Conservation (phyloP, 2,888 invertebrate species). For the Drosophila fulvimacula region DNA sequence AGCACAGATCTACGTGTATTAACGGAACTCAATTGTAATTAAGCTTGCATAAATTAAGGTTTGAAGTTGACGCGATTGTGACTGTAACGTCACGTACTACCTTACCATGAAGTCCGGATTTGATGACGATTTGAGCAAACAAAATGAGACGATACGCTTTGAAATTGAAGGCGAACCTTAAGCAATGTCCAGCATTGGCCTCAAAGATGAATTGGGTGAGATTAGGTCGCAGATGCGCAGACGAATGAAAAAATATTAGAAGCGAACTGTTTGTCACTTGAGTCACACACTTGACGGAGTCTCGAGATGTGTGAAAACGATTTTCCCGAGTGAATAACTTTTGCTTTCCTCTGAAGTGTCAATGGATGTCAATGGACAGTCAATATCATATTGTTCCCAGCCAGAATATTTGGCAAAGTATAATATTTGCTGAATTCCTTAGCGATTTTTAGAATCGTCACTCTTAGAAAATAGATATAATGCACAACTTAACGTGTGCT, state of each 20-base stretch:
- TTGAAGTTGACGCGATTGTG: constrained; percentile 43
- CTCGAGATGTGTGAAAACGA: constrained; percentile 8
- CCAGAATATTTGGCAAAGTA: constrained; percentile 39
- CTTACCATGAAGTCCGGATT: constrained; percentile 69
- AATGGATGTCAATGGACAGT: constrained; percentile 6
- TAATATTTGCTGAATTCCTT: constrained; percentile 48
- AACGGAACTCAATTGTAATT: constrained; percentile 65
- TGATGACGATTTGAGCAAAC: constrained; percentile 49
- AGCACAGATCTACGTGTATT: constrained; percentile 38
- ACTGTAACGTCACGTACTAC: constrained; percentile 52
- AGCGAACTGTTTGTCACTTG: constrained; percentile 9
- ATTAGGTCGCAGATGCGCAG: constrained; percentile 23
- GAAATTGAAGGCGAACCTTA: constrained; percentile 62
- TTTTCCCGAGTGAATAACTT: constrained; percentile 10
- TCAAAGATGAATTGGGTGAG: constrained; percentile 56
- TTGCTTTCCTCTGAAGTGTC: constrained; percentile 21
- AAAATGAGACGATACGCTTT: constrained; percentile 39
- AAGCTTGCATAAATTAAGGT: constrained; percentile 70
- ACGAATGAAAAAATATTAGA: not conserved
- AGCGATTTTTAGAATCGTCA: constrained; percentile 35
- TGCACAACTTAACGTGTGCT: constrained; percentile 43
- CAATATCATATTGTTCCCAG: constrained; percentile 9
- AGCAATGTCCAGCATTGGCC: constrained; percentile 50
- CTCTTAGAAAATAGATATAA: constrained; percentile 35
- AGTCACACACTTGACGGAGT: constrained; percentile 7